Conservation (phyloP, 1,140 invertebrate genomes). For the Epicauta chinensis region DNA sequence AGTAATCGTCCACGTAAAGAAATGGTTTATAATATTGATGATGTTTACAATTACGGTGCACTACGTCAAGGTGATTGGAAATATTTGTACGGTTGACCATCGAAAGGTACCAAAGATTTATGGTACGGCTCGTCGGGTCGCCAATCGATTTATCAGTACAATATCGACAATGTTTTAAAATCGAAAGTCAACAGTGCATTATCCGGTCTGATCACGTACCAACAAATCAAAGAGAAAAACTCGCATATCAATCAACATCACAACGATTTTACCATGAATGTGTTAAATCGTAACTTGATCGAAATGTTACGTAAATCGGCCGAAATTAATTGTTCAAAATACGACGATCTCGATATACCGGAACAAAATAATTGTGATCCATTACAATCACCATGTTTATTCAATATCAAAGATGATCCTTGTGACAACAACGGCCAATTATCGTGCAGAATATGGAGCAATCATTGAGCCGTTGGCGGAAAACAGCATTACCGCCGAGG, state of each 20-base stretch:
- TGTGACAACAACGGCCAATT: constrained; percentile 55
- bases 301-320: constrained; percentile 42
- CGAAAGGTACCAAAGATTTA: constrained; percentile 43
- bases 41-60: constrained; percentile 52
- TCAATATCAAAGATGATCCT: constrained; percentile 66
- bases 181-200: constrained; percentile 47
- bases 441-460: constrained; percentile 46
- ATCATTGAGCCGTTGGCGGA: constrained; percentile 43
- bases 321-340: constrained; percentile 37
- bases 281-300: constrained; percentile 41
- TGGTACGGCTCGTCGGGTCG: constrained; percentile 57
- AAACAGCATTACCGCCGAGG: constrained; percentile 45
- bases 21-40: constrained; percentile 77
- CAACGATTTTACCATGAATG: constrained; percentile 21
- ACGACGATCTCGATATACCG: constrained; percentile 20
- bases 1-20: constrained; percentile 51
- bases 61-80: constrained; percentile 66
- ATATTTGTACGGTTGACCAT: constrained; percentile 57
- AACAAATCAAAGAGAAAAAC: constrained; percentile 41
- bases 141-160: constrained; percentile 38
- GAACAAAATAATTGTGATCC: constrained; percentile 46
- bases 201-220: constrained; percentile 42
- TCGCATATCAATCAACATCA: constrained; percentile 6
- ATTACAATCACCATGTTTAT: constrained; percentile 58
- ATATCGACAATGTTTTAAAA: constrained; percentile 44